phyloP scores from a whole-genome alignment of 2,888 invertebrate species.

The Drosophila mulleri region DNA sequence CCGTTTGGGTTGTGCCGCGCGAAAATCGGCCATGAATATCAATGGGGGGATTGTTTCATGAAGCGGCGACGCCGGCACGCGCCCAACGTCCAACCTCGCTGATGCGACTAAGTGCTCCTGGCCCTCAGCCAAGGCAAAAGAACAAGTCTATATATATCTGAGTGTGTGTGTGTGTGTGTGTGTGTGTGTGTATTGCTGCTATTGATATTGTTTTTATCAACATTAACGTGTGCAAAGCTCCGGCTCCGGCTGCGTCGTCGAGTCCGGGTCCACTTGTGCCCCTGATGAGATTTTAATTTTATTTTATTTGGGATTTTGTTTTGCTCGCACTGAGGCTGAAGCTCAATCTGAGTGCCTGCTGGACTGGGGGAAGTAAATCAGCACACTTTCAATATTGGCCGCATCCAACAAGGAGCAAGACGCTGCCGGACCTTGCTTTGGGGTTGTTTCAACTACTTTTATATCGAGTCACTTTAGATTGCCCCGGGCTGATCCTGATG shows the following conservation, averaged over 20 bases:
- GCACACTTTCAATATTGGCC: conserved; percentile 64
- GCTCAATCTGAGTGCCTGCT: conserved; percentile 24
- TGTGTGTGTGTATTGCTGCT: conserved; percentile 18
- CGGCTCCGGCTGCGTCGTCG: conserved; percentile 10
- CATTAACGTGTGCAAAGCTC: conserved; percentile 56
- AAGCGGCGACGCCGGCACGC: conserved; percentile 64
- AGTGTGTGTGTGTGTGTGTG: not conserved
- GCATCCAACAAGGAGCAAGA: conserved; percentile 55
- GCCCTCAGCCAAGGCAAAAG: conserved; percentile 30
- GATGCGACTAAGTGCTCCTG: conserved; percentile 64
- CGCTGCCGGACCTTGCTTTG: conserved; percentile 43
- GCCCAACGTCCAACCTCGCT: conserved; percentile 39
- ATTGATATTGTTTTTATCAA: conserved; percentile 80
- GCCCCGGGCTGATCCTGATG: conserved; percentile 68
- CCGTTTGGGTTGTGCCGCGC: conserved; percentile 43
- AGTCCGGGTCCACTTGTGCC: conserved; percentile 67
- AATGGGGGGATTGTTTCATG: conserved; percentile 72
- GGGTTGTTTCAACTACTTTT: conserved; percentile 44
- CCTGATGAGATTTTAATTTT: conserved; percentile 81
- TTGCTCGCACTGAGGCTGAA: conserved; percentile 28
- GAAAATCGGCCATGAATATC: conserved; percentile 79
- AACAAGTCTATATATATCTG: conserved; percentile 9
- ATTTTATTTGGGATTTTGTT: conserved; percentile 66
- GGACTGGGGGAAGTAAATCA: conserved; percentile 79
- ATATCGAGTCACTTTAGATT: conserved; percentile 62